These are phyloP conservation scores for Venustoraphidia nigricollis DNA, from an alignment of 2,888 invertebrate genomes.

Conservation along the genomic window DNA sequence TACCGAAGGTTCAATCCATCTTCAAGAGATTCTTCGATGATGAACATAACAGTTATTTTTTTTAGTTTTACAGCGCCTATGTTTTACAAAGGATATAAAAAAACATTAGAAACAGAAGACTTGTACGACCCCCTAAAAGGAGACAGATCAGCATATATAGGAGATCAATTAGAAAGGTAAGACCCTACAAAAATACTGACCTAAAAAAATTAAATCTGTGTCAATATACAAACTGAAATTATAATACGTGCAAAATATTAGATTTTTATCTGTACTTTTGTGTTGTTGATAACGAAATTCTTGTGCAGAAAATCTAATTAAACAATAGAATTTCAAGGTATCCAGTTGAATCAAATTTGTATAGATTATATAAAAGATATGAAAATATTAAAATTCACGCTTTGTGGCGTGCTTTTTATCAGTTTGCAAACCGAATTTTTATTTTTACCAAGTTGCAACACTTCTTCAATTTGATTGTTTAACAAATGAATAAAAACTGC, in stretches of 20 bases:
- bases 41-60: constrained; percentile 10
- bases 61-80: constrained; percentile 62
- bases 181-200: constrained; percentile 6
- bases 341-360: too few species aligned
- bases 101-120: constrained; percentile 57
- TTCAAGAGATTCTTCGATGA: too few species aligned
- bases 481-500: too few species aligned
- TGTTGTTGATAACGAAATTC: neutral
- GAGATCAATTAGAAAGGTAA: constrained; percentile 50
- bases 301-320: too few species aligned
- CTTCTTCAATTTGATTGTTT: too few species aligned
- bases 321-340: too few species aligned
- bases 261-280: neutral
- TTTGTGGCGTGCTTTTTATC: too few species aligned
- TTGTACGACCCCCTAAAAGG: constrained; percentile 50
- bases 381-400: too few species aligned
- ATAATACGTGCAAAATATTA: neutral
- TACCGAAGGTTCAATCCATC: too few species aligned
- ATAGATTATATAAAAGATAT: too few species aligned
- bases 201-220: neutral
- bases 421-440: too few species aligned
- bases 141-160: constrained; percentile 53
- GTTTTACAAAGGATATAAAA: constrained; percentile 57
- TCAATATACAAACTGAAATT: neutral
- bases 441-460: too few species aligned